Base-by-base conservation (phyloP, 2,888 invertebrate genomes). In the Trisateles emortualis region DNA sequence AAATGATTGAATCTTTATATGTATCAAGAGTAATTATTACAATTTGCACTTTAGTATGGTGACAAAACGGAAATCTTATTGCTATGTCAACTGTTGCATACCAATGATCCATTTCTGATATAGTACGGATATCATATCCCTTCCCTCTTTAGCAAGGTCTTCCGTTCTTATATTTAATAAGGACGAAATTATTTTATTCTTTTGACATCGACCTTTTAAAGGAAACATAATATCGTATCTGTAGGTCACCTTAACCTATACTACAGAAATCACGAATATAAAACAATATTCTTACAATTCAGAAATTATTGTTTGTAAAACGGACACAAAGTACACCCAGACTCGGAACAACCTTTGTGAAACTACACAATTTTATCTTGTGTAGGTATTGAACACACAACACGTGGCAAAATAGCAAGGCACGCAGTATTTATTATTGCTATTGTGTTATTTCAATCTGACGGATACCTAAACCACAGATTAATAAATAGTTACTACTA, bases 111-210 rank as follows among this genome's bases (percentile, higher is more conserved):
- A 36, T 47, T 50, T 54, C 51, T 29, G 35, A 22, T 38, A 55
- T 33, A 51, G 24, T 58, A 54, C 48, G 19, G 52, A 52, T 22
- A 54, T 63, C 54, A 52, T 22, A 54, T 63, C 54, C 46, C 52
- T 59, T 55, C 43, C 52, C 46, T 39, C 39, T 57, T 24, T 22
- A 63, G 47, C 64, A 49, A 57, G 64, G 63, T 54, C 51, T 70
- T 63, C 57, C 51, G 63, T 38, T 38, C 42, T 35, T 66, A 33
- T 2, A 49, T 46, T 3, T 26, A 53, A 0, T 58, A 46, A 68
- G 64, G 59, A 67, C 47, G 46, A 38, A 39, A 39, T 58, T 66
- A 57, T 59, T 70, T 67, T 52, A 67, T 58, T 48, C 52, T 51
- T 63, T 66, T 66, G 50, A 29, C 32, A 57, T 46, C 47, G 52